Percentiles rank a stretch among this genome's conserved stretches.
Evolutionary conservation across 2,113 vertebrate genomes (phyloP).

Genomic region (Zonotrichia leucophrys): DNA sequence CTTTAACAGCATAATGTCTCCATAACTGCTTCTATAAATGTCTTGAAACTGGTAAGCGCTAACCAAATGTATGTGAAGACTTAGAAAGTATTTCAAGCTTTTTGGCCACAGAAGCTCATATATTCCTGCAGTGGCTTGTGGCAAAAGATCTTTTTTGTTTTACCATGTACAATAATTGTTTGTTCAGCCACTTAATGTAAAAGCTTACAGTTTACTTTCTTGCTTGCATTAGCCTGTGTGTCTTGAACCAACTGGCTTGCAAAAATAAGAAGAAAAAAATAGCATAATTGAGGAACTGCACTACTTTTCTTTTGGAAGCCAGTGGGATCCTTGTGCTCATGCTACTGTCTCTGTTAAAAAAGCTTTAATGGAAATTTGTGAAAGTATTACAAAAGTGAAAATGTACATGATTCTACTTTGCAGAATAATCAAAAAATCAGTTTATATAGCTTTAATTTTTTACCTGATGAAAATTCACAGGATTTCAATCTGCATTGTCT

Average conservation of each 20-base stretch:
- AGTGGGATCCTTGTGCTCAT: conserved; percentile 26
- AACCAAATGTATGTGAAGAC: conserved; percentile 18
- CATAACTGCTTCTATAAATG: conserved; percentile 50
- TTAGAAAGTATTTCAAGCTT: conserved; percentile 20
- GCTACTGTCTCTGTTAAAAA: conserved; percentile 55
- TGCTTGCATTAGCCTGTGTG: conserved; percentile 49
- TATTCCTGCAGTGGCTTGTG: conserved; percentile 42
- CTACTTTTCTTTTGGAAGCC: conserved; percentile 49
- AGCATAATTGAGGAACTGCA: not conserved
- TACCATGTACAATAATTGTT: conserved; percentile 19
- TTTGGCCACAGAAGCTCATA: conserved; percentile 1
- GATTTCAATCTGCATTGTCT: conserved; percentile 56
- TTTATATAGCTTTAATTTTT: conserved; percentile 76
- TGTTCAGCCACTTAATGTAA: conserved; percentile 18
- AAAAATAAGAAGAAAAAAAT: conserved; percentile 30
- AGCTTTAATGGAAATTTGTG: conserved; percentile 71
- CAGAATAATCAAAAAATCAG: conserved; percentile 68
- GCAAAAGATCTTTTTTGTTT: conserved; percentile 17
- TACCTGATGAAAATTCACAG: conserved; percentile 43
- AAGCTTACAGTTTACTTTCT: conserved; percentile 40
- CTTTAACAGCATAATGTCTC: conserved; percentile 59
- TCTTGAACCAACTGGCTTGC: conserved; percentile 55
- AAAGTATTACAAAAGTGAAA: conserved; percentile 51
- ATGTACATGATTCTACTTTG: conserved; percentile 70
- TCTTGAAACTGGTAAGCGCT: conserved; percentile 51